Evolutionary conservation across 2,888 invertebrate genomes (phyloP), one percentile per base, ranked within the genome.

Genomic region (Melanargia galathea): DNA sequence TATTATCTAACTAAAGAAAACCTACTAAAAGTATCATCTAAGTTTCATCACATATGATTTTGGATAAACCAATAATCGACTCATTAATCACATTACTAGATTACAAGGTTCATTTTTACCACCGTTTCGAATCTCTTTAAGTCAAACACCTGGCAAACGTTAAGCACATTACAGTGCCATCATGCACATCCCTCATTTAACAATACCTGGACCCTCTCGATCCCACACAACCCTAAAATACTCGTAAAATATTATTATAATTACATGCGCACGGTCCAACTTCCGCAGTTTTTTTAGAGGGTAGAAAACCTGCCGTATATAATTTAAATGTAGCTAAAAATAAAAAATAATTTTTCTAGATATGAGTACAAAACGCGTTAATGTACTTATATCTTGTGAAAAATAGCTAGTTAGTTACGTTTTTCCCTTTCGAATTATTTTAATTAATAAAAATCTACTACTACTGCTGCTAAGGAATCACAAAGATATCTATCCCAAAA

Each of bases 241-340:
- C 84, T 86, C 83, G 82, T 86, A 79, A 90, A 88, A 88, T 82
- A 89, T 85, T 82, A 87, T 87, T 88, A 86, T 86, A 86, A 87
- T 87, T 83, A 85, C 83, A 86, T 82, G 85, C 86, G 77, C 81
- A 78, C 82, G 84, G 73, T 77, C 70, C 71, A 70, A 80, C 87
- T 88, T 87, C 88, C 90, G 90, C 77, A 76, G 68, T 73, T 78
- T 80, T 79, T 76, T 76, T 75, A 72, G 73, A 77, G 81, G 81
- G 82, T 76, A 75, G 75, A 70, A 33, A 22, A 58, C 64, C 20
- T 20, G 11, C 11, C 4, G 20, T 5, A 0, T 10, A 30, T 5
- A 24, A 52, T 11, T 35, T 13, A 52, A 35, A 20, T 2, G 5
- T 1, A 18, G 52, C 11, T n/a, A 52, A 52, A 1, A 20, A 13